Conservation (phyloP, 1,140 invertebrate species). For the Aphidius gifuensis region DNA sequence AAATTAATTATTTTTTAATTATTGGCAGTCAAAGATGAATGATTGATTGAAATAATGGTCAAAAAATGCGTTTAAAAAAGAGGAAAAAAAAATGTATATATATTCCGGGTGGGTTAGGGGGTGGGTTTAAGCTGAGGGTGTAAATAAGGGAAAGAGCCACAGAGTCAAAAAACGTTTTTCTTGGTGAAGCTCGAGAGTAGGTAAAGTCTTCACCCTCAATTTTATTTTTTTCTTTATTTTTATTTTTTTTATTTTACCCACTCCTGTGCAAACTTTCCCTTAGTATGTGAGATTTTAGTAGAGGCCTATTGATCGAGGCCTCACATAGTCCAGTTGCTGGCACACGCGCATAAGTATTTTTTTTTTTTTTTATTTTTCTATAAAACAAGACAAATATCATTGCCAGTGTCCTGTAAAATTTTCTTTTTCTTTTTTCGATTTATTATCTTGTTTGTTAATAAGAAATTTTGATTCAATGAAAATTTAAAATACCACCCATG, state of each 20-base stretch:
- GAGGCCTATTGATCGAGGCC: constrained; percentile 54
- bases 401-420: constrained; percentile 45
- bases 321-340: constrained; percentile 45
- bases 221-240: too few species aligned
- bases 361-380: constrained; percentile 23
- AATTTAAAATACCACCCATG: neutral
- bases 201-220: too few species aligned
- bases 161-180: too few species aligned
- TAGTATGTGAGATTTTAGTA: constrained; percentile 46
- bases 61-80: too few species aligned
- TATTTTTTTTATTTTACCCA: constrained; percentile 11
- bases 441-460: constrained; percentile 29
- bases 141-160: too few species aligned
- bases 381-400: constrained; percentile 56
- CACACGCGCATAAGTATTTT: constrained; percentile 54
- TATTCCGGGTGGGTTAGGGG: too few species aligned
- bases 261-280: constrained; percentile 10
- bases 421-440: constrained; percentile 31
- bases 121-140: too few species aligned
- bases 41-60: too few species aligned
- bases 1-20: too few species aligned
- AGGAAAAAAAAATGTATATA: too few species aligned
- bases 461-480: neutral
- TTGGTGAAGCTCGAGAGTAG: too few species aligned
- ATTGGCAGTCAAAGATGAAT: too few species aligned